Evolutionary conservation across 2,797 vertebrate species (phyloP).

Genomic region (Gymnothorax reevesii): DNA sequence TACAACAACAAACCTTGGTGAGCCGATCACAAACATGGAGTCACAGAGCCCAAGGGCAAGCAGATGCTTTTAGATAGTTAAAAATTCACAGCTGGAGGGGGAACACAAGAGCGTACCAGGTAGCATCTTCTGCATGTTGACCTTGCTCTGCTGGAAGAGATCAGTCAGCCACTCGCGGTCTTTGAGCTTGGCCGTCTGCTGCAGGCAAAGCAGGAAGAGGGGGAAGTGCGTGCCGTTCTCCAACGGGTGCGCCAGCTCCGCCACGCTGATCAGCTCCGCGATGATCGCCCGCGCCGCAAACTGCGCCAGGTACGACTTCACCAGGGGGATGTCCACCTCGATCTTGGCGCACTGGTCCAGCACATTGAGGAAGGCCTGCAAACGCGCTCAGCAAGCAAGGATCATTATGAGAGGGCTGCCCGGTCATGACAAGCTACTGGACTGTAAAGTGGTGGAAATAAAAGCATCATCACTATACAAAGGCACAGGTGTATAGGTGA

Average conservation of each 20-base stretch:
- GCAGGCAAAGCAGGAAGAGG: conserved; percentile 96
- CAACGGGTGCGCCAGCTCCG: conserved; percentile 93
- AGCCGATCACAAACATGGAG: conserved; percentile 83
- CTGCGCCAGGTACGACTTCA: conserved; percentile 97
- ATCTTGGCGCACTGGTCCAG: conserved; percentile 97
- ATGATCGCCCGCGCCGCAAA: conserved; percentile 94
- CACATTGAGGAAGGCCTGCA: conserved; percentile 90
- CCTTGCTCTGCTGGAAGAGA: conserved; percentile 95
- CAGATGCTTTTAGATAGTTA: background rate
- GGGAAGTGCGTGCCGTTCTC: conserved; percentile 98
- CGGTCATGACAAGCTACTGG: background rate
- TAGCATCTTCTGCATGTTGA: conserved; percentile 99
- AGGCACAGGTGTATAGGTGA: too few relatives aligned
- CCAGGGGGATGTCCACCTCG: conserved; percentile 93
- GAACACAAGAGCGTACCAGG: conserved; percentile 95
- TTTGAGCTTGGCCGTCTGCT: conserved; percentile 93
- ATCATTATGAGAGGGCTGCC: background rate
- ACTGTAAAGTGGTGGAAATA: too few relatives aligned
- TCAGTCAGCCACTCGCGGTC: conserved; percentile 97
- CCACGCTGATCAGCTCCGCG: conserved; percentile 92
- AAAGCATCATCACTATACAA: too few relatives aligned
- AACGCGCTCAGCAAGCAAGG: background rate
- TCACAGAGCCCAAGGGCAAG: background rate
- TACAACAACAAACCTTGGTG: background rate
- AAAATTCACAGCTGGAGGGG: conserved; percentile 68